Base-by-base conservation (phyloP, 2,113 vertebrate genomes). In the Chloebia gouldiae region DNA sequence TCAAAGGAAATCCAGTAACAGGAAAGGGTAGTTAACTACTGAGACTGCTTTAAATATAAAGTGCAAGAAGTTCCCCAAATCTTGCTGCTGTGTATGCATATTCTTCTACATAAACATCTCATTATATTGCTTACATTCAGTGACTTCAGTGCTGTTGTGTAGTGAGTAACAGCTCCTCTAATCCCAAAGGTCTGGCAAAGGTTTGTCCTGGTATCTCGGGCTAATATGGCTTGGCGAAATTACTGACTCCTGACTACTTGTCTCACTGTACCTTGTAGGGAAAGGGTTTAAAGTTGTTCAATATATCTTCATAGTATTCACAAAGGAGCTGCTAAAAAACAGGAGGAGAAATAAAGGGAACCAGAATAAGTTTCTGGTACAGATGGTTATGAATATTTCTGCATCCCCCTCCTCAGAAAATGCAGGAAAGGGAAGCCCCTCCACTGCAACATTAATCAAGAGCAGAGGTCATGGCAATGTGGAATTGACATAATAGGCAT, bases 401-500 rank as follows among this genome's bases (percentile, higher is more conserved):
- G 15, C 2, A 4, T 88, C 27, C 65, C 30, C 11, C 42, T 83
- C 13, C 27, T 76, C 39, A 47, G 66, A 82, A 88, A 80, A 91
- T 35, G 50, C 1, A 11, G 27, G 22, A 17, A 93, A 82, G 21
- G 17, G 39, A 91, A 86, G 6, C 27, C 12, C 9, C 9, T 77
- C 28, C 39, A 63, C 64, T 80, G 33, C 6, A 51, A 50, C 35
- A 83, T 80, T 77, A 77, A 70, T 86, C 75, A 88, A 71, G 22
- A 85, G 30, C 63, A 88, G 76, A 96, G 85, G 88, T 66, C 71
- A 49, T 39, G 64, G n/a, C 71, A 86, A 44, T 30, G 39, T 51
- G 49, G 79, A 92, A 77, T 88, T 94, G 90, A 65, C 35, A 86
- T 73, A 93, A 94, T 21, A 83, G 92, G 25, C 69, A 33, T 70